Evolutionary conservation across 2,113 vertebrate genomes (phyloP).

Genomic region (Dissostichus mawsoni): DNA sequence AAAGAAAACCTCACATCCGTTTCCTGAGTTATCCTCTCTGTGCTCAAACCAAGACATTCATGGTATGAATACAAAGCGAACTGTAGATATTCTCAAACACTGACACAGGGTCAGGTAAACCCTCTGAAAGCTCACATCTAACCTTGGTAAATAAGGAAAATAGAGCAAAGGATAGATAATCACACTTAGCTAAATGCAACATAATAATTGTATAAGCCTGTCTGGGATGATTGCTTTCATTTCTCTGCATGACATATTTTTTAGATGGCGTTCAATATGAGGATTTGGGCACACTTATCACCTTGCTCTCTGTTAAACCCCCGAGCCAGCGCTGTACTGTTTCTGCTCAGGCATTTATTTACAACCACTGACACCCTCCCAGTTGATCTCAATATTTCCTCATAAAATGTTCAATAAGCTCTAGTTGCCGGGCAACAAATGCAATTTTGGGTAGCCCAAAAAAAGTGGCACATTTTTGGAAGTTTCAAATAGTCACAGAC

Average conservation of each 20-base stretch:
- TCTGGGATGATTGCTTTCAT: slow-evolving; percentile 47
- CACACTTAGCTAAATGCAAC: slow-evolving; percentile 18
- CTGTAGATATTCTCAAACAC: slow-evolving; percentile 32
- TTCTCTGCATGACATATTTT: slow-evolving; percentile 30
- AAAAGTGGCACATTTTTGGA: slow-evolving; percentile 42
- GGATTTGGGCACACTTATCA: slow-evolving; percentile 46
- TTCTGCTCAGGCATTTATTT: slow-evolving; percentile 67
- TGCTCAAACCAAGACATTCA: slow-evolving; percentile 23
- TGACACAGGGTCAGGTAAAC: slow-evolving; percentile 26
- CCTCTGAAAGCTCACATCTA: slow-evolving; percentile 35
- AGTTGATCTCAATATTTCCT: slow-evolving; percentile 62
- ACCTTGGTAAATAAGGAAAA: slow-evolving; percentile 15
- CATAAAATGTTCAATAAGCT: slow-evolving; percentile 71
- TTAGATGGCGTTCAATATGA: slow-evolving; percentile 45
- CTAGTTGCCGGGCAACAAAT: slow-evolving; percentile 69
- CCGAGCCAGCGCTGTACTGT: slow-evolving; percentile 33
- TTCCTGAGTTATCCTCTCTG: slow-evolving; percentile 54
- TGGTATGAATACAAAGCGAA: slow-evolving; percentile 27
- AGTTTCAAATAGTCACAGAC: slow-evolving; percentile 23
- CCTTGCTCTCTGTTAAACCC: slow-evolving; percentile 61
- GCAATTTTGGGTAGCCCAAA: slow-evolving; percentile 21
- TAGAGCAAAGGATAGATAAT: slow-evolving; percentile 12
- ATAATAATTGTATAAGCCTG: slow-evolving; percentile 40
- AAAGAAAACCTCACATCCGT: slow-evolving; percentile 1
- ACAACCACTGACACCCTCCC: slow-evolving; percentile 59